These are phyloP conservation scores for Poecile atricapillus DNA, from an alignment of 2,113 vertebrate genomes.

Conservation along the genomic window DNA sequence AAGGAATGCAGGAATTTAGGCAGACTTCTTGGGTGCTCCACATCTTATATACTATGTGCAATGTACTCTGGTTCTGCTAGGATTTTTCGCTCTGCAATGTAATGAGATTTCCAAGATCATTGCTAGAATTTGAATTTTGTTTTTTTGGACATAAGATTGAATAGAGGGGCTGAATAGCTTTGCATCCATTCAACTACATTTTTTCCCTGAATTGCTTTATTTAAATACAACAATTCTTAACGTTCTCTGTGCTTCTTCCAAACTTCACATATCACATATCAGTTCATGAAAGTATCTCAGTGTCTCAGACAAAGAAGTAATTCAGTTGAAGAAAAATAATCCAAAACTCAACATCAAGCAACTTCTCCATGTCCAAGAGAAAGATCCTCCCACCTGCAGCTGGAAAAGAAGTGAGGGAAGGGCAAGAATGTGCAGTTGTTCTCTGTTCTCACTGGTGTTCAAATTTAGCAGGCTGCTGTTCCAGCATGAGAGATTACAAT, in stretches of 20 bases:
- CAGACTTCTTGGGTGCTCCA: not conserved
- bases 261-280: not conserved
- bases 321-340: not conserved
- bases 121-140: not conserved
- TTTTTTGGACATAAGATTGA: not conserved
- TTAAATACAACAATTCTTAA: not conserved
- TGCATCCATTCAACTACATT: not conserved
- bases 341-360: not conserved
- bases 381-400: conserved; percentile 40
- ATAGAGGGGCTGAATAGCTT: not conserved
- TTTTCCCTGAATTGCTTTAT: not conserved
- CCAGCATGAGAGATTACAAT: not conserved
- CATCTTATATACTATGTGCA: not conserved
- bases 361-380: not conserved
- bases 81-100: not conserved
- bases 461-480: conserved; percentile 11
- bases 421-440: conserved; percentile 14
- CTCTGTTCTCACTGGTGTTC: not conserved
- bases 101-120: not conserved
- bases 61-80: not conserved
- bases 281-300: not conserved
- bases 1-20: not conserved
- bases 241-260: not conserved
- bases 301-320: not conserved
- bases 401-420: not conserved